Conservation (phyloP, 2,797 vertebrate genomes). For the Arvicola amphibius region DNA sequence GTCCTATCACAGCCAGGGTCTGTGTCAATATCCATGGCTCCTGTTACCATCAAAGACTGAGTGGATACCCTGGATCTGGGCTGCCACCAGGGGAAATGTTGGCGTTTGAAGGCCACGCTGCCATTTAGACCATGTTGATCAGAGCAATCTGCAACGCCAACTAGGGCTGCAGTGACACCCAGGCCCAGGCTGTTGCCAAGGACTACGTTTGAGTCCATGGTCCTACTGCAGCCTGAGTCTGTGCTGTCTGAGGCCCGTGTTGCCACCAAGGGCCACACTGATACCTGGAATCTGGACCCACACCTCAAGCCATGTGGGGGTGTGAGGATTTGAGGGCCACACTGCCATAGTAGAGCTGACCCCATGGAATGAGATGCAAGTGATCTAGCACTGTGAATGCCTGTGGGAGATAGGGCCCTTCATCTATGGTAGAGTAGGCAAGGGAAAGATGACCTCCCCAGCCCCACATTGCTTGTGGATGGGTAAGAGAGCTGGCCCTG, state of each 20-base stretch:
- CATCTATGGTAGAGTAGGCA: background rate
- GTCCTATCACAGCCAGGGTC: background rate
- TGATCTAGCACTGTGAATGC: background rate
- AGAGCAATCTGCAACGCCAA: background rate
- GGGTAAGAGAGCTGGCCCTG: background rate
- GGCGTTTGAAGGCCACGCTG: background rate
- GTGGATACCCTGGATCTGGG: background rate
- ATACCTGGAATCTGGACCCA: background rate
- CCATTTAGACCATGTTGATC: background rate
- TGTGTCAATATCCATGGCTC: background rate
- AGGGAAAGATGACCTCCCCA: background rate
- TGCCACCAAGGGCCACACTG: background rate
- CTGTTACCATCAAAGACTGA: background rate
- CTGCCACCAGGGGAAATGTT: background rate
- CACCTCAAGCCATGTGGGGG: background rate
- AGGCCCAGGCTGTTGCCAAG: background rate
- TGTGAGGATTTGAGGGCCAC: background rate
- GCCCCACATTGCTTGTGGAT: background rate
- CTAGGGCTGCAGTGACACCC: background rate
- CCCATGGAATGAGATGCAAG: background rate
- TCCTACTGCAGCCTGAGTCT: background rate
- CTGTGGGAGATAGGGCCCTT: background rate
- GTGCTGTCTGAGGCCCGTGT: background rate
- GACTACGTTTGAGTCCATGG: background rate
- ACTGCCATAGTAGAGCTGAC: background rate